Evolutionary conservation across 2,888 invertebrate genomes (phyloP), one percentile per base, ranked within the genome.

Genomic region (Drosophila stalkeri): DNA sequence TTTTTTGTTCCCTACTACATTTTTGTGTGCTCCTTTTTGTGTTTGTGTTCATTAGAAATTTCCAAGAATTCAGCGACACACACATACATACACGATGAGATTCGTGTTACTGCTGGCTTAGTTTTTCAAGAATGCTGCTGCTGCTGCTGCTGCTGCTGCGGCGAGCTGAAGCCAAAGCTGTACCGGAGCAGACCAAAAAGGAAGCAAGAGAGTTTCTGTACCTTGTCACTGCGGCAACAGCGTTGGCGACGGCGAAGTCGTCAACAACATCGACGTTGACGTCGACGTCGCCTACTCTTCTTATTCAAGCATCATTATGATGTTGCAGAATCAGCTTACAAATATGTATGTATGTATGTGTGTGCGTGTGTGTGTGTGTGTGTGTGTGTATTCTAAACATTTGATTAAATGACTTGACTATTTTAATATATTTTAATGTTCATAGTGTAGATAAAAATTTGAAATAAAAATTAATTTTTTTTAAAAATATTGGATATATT

Each of bases 31-130:
- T 85, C 81, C 86, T 88, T 85, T 82, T 83, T 86, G 89, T 75
- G 81, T 77, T 88, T 88, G 89, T 86, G 84, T 85, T 85, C 84
- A 85, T 85, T 88, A 85, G 85, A 88, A 88, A 85, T 85, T 85
- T 88, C 85, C 89, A 72, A 85, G 85, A 85, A 85, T 65, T 75
- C 71, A 81, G 60, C 83, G 81, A 86, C 88, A 78, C 68, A 77
- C 60, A 66, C 67, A 75, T 9, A 61, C 6, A 65, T 6, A 51
- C 16, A 52, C 51, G 44, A 18, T 47, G 66, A 82, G 83, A 88
- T 83, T 81, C 86, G 89, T 75, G 86, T 86, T 88, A 77, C 89
- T 81, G 85, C 85, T 83, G 89, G 85, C 86, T 85, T 88, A 85
- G 85, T 88, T 85, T 85, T 85, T 86, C 74, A 65, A 73, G 64